A percentile compares a stretch with the other conserved stretches of the same genome.
These are phyloP conservation scores for Acleris laterana DNA, from an alignment of 2,888 invertebrate species.

Conservation along the genomic window DNA sequence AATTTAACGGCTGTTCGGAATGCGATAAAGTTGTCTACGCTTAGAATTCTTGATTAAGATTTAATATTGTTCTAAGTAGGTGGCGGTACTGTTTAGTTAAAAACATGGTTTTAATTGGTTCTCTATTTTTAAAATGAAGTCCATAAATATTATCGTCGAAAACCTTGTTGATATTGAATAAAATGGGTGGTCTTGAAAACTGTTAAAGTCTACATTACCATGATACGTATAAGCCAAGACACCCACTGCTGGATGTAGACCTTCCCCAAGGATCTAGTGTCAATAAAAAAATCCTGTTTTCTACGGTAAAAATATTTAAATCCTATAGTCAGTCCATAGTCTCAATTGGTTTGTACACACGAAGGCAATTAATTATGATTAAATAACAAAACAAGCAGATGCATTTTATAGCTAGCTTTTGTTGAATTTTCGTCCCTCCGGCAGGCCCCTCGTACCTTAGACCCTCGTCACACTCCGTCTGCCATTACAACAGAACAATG, in stretches of 20 bases:
- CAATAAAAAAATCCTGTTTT: background rate
- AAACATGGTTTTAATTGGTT: no score
- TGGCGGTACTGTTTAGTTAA: no score
- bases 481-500: constrained; percentile 55
- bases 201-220: background rate
- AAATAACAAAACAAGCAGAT: constrained; percentile 20
- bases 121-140: no score
- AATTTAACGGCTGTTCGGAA: constrained; percentile 25
- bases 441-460: constrained; percentile 67
- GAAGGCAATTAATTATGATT: background rate
- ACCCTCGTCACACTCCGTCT: constrained; percentile 75
- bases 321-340: no score
- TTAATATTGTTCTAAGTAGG: background rate
- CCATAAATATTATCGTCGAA: no score
- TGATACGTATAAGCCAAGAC: background rate
- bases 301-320: no score
- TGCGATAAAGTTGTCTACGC: background rate
- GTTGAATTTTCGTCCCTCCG: constrained; percentile 30
- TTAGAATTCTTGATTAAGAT: background rate
- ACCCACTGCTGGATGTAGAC: no score
- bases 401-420: constrained; percentile 33
- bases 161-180: no score
- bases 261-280: no score
- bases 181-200: background rate
- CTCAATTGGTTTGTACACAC: no score